Evolutionary conservation across 2,888 invertebrate genomes (phyloP).

Genomic region (Choristoneura rosaceana): DNA sequence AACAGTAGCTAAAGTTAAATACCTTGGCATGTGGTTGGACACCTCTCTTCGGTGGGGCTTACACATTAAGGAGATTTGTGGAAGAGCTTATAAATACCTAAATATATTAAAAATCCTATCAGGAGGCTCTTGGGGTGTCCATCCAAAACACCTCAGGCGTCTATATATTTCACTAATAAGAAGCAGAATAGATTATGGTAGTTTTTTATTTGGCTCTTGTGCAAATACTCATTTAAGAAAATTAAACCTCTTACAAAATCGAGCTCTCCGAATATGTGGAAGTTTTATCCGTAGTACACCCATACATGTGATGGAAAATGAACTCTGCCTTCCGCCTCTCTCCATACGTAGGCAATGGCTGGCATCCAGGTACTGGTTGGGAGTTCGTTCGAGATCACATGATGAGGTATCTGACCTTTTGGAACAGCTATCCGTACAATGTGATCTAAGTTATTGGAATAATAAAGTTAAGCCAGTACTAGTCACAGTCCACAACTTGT

Average conservation of each 20-base stretch:
- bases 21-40: background rate
- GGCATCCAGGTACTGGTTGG: background rate
- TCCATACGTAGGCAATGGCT: background rate
- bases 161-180: background rate
- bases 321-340: background rate
- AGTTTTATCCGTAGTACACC: background rate
- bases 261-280: background rate
- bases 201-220: conserved; percentile 3
- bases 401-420: background rate
- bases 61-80: background rate
- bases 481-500: background rate
- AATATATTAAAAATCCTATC: background rate
- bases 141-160: background rate
- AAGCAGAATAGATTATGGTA: background rate
- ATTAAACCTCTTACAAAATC: background rate
- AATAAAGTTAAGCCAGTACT: too few species aligned
- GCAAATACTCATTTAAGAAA: background rate
- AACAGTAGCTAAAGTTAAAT: background rate
- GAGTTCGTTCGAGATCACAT: background rate
- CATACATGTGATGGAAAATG: background rate
- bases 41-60: background rate
- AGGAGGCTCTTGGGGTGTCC: background rate
- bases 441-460: too few species aligned
- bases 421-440: background rate
- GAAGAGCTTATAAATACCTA: background rate